Evolutionary conservation across 2,113 vertebrate species (phyloP), one percentile per base, ranked within the genome.

Genomic region (Malurus melanocephalus): DNA sequence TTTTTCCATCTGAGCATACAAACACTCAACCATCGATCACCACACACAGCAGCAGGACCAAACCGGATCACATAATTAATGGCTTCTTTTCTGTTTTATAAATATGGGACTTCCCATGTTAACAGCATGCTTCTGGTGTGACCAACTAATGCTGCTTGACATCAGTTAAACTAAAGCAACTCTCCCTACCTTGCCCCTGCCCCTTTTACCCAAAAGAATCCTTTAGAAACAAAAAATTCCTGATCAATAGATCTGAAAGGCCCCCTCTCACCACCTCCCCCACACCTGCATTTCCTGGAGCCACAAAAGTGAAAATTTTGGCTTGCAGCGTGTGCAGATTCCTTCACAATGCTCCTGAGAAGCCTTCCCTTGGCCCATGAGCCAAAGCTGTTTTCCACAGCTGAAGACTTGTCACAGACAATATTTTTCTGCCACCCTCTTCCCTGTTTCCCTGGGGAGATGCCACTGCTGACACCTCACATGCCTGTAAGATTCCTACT

Each of bases 371-470:
- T 49, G 30, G 85, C 60, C 61, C 32, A 28, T 18, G 38, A 82
- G 28, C 67, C 60, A 32, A 83, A 80, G 56, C 23, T 77, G 65
- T 64, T 85, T 87, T 26, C 72, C 76, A 67, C 52, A 85, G 75
- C 38, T 57, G 60, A 77, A 69, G 23, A 57, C 51, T 66, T 73
- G 42, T 35, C n/a, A 80, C 0, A 21, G 38, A 28, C 42, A 91
- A 52, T 26, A 56, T 76, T 94, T 49, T 90, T 38, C 43, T 59
- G 51, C 33, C 62, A 74, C 73, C 11, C 13, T 68, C 24, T 52
- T 84, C 22, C 22, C 18, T n/a, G 5, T 65, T 76, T 59, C 30
- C 6, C 62, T 35, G 33, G 13, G 32, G 59, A 20, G 51, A 77
- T 66, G 56, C 35, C 56, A 13, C 48, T 56, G 40, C 30, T 92